Base-by-base conservation (phyloP, 2,888 invertebrate species). In the Dromius quadrimaculatus region DNA sequence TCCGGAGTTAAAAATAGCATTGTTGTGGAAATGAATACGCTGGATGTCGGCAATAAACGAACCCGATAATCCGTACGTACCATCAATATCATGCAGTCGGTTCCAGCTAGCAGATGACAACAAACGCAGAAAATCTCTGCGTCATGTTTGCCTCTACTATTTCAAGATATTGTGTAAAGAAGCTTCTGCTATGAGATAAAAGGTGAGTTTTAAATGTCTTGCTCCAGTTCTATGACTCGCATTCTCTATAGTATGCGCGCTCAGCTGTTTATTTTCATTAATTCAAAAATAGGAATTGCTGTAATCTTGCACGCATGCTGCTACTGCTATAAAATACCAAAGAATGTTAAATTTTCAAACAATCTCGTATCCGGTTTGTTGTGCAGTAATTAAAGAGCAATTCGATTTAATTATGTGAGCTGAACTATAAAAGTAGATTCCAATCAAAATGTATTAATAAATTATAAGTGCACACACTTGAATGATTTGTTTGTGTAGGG, bases 1-100 rank as follows among this genome's bases (percentile, higher is more conserved):
- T 72, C 20, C 72, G 41, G 72, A 72, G 5, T 70, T 71, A 69
- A 72, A 74, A 62, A 74, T 76, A 63, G 76, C 32, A 45, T 59
- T 66, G 43, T 64, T 69, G 57, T 66, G 61, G 65, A 47, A 34
- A 71, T 61, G 63, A 13, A 50, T 9, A 15, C 50, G 34, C 34
- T 59, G 61, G 23, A 64, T 65, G 50, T 70, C 64, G 45, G 64
- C 64, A 72, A 69, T 63, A 69, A 72, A 69, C 34, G 45, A 36
- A 34, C 45, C 23, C 62, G 69, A 69, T 72, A 62, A 69, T 57
- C 34, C 13, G 61, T 61, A 32, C 38, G 11, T 34, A 36, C 20
- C 36, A 19, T 20, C 41, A 23, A 20, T 41, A 61, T 23, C 61
- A 61, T 61, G 61, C 20, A 41, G 22, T 17, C 17, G 17, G 19